These are phyloP conservation scores for Antheraea mylitta DNA, from an alignment of 1,140 invertebrate species.

Conservation along the genomic window DNA sequence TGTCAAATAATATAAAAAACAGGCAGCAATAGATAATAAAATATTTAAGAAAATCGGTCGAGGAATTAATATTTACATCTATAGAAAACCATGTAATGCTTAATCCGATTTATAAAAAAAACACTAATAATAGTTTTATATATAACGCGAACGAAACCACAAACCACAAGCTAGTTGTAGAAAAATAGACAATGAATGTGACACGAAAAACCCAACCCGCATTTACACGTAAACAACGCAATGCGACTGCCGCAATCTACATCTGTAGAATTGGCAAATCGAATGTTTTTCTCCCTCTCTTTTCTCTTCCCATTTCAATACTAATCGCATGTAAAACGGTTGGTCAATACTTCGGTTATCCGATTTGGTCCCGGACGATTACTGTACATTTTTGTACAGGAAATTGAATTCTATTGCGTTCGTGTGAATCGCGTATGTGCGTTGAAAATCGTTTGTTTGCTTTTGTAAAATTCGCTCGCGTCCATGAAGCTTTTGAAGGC, in stretches of 20 bases:
- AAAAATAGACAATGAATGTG: not conserved
- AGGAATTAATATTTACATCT: too few relatives aligned
- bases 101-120: too few relatives aligned
- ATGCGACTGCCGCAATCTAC: not conserved
- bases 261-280: not conserved
- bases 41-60: too few relatives aligned
- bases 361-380: not conserved
- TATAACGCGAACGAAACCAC: too few relatives aligned
- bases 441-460: not conserved
- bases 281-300: not conserved
- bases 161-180: not conserved
- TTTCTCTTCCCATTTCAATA: slow-evolving; percentile 2
- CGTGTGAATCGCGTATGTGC: not conserved
- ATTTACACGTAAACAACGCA: not conserved
- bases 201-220: not conserved
- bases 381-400: slow-evolving; percentile 1
- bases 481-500: not conserved
- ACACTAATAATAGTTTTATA: too few relatives aligned
- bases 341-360: slow-evolving; percentile 4
- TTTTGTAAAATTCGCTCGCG: not conserved
- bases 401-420: not conserved
- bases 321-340: slow-evolving; percentile 11
- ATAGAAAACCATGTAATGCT: too few relatives aligned
- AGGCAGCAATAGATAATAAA: too few relatives aligned
- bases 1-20: too few relatives aligned